A percentile compares a stretch with the other conserved stretches of the same genome.
Conservation (phyloP, 2,797 vertebrate species). For the Micromesistius poutassou region DNA sequence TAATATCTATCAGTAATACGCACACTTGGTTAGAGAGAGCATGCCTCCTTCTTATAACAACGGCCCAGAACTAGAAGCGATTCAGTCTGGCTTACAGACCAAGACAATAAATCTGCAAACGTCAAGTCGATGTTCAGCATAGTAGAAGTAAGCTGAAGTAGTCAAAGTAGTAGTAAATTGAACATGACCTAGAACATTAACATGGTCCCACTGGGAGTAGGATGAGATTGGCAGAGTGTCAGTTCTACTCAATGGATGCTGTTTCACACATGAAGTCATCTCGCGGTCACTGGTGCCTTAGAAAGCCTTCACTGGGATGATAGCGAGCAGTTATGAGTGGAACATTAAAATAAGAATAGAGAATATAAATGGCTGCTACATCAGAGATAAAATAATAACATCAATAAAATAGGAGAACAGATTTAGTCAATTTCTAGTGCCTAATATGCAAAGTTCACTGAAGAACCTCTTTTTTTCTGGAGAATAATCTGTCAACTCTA, state of each 20-base stretch:
- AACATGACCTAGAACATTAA: background rate
- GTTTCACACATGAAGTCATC: background rate
- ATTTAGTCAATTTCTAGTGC: background rate
- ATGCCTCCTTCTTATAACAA: background rate
- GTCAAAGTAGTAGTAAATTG: background rate
- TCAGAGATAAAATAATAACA: slow-evolving; percentile 16
- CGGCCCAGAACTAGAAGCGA: background rate
- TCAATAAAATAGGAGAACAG: background rate
- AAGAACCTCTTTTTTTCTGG: background rate
- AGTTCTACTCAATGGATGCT: slow-evolving; percentile 16
- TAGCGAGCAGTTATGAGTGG: slow-evolving; percentile 33
- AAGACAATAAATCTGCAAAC: slow-evolving; percentile 22
- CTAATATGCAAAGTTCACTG: slow-evolving; percentile 6
- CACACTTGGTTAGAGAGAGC: background rate
- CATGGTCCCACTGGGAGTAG: slow-evolving; percentile 28
- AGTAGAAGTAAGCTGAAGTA: slow-evolving; percentile 16
- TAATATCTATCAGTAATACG: slow-evolving; percentile 20
- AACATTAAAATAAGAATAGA: slow-evolving; percentile 59
- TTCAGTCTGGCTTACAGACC: slow-evolving; percentile 16
- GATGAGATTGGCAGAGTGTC: slow-evolving; percentile 15
- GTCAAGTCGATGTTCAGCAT: slow-evolving; percentile 29
- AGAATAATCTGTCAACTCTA: background rate
- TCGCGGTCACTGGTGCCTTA: slow-evolving; percentile 31
- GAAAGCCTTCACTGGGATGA: slow-evolving; percentile 66
- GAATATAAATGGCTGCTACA: slow-evolving; percentile 15